Conservation (phyloP, 2,888 invertebrate species). For the Eustalomyia histrio region DNA sequence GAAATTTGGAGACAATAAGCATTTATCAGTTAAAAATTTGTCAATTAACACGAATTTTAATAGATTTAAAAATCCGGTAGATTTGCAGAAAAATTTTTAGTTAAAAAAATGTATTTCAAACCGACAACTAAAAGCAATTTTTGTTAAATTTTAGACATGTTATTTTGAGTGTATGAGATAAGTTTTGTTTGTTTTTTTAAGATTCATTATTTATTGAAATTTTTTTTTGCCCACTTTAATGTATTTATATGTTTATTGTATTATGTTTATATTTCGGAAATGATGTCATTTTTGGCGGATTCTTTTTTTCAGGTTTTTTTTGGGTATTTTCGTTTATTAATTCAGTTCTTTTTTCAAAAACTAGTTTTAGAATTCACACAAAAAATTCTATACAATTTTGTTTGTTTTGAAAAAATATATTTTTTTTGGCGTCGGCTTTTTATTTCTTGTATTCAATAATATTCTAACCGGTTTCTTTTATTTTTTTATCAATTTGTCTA, state of each 20-base stretch:
- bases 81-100: no score
- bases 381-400: slow-evolving; percentile 7
- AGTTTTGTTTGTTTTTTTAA: no score
- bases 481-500: slow-evolving; percentile 17
- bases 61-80: no score
- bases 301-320: slow-evolving; percentile 30
- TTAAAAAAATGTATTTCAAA: no score
- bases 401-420: not conserved
- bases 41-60: no score
- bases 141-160: no score
- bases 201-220: no score
- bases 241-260: not conserved
- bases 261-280: slow-evolving; percentile 36
- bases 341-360: slow-evolving; percentile 11
- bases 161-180: no score
- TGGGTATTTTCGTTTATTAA: slow-evolving; percentile 1
- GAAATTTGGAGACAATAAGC: no score
- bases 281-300: slow-evolving; percentile 59
- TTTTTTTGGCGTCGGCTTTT: not conserved
- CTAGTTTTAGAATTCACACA: slow-evolving; percentile 26
- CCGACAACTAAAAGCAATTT: no score
- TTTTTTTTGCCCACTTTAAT: no score
- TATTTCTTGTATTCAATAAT: not conserved
- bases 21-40: no score
- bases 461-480: not conserved